These are phyloP conservation scores for rat (Rattus norvegicus) DNA, from an alignment of 2,113 vertebrate species.

Conservation along the genomic window DNA sequence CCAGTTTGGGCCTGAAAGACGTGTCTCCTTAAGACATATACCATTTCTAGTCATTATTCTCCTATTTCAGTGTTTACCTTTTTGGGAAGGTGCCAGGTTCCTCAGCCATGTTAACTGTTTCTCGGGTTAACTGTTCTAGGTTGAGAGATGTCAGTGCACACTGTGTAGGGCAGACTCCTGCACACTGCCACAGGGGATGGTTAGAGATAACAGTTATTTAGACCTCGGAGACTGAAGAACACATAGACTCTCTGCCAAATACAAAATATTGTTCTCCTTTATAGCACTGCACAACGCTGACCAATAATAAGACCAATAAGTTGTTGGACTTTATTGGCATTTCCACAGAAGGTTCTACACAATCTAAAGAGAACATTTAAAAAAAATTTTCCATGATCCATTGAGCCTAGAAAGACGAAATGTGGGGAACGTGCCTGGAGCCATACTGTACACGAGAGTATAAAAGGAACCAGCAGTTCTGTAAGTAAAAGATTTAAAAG, in stretches of 20 bases:
- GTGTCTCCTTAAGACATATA: not conserved
- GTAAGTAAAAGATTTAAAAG: conserved; percentile 1
- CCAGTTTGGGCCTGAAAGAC: not conserved
- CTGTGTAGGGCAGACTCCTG: not conserved
- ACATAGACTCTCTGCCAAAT: not conserved
- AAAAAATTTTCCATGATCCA: not conserved
- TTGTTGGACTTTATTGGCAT: not conserved
- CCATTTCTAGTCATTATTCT: not conserved
- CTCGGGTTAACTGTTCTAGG: not conserved
- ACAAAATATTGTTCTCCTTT: conserved; percentile 6
- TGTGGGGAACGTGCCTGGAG: not conserved
- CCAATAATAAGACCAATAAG: not conserved
- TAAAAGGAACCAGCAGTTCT: conserved; percentile 2
- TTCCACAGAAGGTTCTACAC: not conserved
- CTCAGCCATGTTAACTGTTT: not conserved
- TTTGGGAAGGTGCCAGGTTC: too few relatives aligned
- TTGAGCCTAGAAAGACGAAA: conserved; percentile 21
- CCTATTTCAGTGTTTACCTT: not conserved
- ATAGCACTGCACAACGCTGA: not conserved
- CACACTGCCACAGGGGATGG: too few relatives aligned
- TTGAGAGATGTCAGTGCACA: not conserved
- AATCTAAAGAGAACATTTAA: not conserved
- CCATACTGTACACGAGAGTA: not conserved
- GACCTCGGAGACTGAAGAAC: not conserved
- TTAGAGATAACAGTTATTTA: not conserved